Evolutionary conservation across 2,888 invertebrate genomes (phyloP), one percentile per base, ranked within the genome.

Genomic region (Chouioia cunea): DNA sequence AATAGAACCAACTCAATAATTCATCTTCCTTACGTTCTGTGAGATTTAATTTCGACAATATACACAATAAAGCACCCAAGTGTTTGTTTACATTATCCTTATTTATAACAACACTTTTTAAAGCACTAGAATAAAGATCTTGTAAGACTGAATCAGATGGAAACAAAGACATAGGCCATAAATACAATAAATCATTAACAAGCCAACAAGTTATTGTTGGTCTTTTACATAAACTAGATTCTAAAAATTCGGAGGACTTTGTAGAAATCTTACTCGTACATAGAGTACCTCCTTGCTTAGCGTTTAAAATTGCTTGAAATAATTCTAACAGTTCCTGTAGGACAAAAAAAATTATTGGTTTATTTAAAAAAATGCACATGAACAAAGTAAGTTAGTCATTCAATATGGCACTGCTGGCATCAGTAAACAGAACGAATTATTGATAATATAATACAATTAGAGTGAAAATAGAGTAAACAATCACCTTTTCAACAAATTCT

Each of bases 171-270:
- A 75, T 59, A 12, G 79, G 79, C 78, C 78, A 78, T 47, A 77
- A 64, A 36, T 79, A 79, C 12, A 83, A 75, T 63, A 85, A 77
- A 70, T 79, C 74, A 62, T 82, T 81, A 14, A 84, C 76, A 27
- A 83, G 76, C 79, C 81, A 81, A 65, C 80, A 81, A 46, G 78
- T 69, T 23, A 81, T 60, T 4, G 73, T 85, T 53, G 89, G 88
- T 79, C 87, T 87, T 46, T 76, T 80, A 76, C 82, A 83, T 68
- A 89, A 79, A 81, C 88, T 88, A 43, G 76, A 74, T 81, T 86
- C 86, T 18, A 90, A 80, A 78, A 88, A 88, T 47, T 84, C 77
- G 20, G 86, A 73, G 68, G 83, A 79, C 65, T 85, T 79, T 62
- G 82, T 78, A 14, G 86, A 86, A 85, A 84, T 65, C 80, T 82